Conservation (phyloP, 2,797 vertebrate genomes). For the Ispidina picta region DNA sequence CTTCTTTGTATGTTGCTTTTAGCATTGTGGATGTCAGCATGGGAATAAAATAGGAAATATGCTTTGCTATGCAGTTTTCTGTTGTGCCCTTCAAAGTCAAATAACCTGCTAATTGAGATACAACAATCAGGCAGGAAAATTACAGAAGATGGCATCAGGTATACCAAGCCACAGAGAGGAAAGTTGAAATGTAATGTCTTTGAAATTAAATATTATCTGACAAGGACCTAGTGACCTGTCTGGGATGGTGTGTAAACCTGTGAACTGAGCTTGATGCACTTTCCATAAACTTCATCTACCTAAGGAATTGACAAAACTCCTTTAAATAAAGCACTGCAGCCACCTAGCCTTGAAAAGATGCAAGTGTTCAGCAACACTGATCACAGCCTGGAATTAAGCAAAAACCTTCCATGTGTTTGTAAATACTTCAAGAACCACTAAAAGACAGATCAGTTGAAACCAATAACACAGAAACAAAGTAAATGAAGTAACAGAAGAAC, state of each 20-base stretch:
- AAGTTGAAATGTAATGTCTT: neutral
- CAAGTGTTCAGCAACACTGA: slow-evolving; percentile 27
- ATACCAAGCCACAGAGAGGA: neutral
- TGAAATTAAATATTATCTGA: neutral
- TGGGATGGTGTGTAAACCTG: neutral
- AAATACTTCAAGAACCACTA: neutral
- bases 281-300: neutral
- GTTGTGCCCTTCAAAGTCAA: neutral
- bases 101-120: slow-evolving; percentile 1
- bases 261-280: neutral
- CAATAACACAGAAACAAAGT: neutral
- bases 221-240: neutral
- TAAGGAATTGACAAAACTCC: neutral
- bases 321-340: slow-evolving; percentile 61
- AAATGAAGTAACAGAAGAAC: neutral
- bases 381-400: neutral
- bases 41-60: neutral
- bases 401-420: neutral
- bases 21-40: neutral
- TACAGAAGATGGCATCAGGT: neutral
- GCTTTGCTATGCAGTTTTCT: neutral
- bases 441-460: neutral
- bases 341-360: slow-evolving; percentile 63
- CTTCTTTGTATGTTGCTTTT: neutral
- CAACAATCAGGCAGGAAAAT: neutral